A percentile compares a stretch with the other conserved stretches of the same genome.
Evolutionary conservation across 2,113 vertebrate genomes (phyloP).

Genomic region (Recurvirostra avosetta): DNA sequence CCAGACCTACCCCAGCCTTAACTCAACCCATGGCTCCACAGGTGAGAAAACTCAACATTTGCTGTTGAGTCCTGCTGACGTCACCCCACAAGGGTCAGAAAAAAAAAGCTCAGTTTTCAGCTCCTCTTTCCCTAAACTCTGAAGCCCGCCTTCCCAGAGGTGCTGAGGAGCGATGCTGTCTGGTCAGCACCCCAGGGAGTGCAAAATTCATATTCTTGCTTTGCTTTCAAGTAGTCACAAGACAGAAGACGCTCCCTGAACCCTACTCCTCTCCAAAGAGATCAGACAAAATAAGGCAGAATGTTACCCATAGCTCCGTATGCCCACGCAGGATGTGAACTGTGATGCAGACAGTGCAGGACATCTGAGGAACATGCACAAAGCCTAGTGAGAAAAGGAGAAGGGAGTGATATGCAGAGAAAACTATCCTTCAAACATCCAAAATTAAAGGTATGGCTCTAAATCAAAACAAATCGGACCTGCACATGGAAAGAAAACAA

Average conservation of each 20-base stretch:
- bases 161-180: rapidly evolving
- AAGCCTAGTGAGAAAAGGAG: neutral
- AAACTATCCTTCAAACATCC: neutral
- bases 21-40: neutral
- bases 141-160: neutral
- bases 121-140: neutral
- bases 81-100: neutral
- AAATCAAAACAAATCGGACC: neutral
- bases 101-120: neutral
- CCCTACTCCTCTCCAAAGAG: neutral
- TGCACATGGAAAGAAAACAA: neutral
- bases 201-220: neutral
- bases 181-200: neutral
- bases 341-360: neutral
- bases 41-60: neutral
- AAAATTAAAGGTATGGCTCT: neutral
- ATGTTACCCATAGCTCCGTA: neutral
- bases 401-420: neutral
- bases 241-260: neutral
- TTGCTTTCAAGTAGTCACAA: neutral
- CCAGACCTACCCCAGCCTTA: neutral
- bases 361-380: neutral
- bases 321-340: neutral
- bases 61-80: neutral
- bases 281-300: neutral